Evolutionary conservation across 2,888 invertebrate genomes (phyloP), one percentile per base, ranked within the genome.

Genomic region (Seladonia tumulorum): DNA sequence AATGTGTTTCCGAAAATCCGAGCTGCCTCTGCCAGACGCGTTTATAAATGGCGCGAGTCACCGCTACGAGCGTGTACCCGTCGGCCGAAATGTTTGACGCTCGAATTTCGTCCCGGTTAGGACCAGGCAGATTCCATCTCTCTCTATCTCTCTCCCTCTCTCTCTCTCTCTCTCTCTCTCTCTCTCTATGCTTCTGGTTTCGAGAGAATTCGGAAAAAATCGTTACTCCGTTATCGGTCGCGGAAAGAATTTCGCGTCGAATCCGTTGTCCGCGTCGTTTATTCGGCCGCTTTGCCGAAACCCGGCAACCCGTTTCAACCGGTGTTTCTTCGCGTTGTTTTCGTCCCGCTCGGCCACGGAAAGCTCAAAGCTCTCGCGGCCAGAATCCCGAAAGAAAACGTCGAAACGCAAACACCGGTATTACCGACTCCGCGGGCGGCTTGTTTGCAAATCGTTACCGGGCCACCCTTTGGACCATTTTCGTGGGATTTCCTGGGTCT

Each of bases 381-480:
- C 66, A 2, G 35, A 57, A n/a, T 60, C 18, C 29, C 5, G 10
- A 66, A 29, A 57, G 53, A 57, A 68, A 74, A 68, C 74, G 49
- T 75, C 47, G 35, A 29, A 75, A 63, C 66, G 75, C 66, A 82
- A 87, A 75, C 68, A 76, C 70, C 16, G 16, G 16, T 18, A 72
- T 83, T 82, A 87, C 76, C 79, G n/a, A 71, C 71, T 75, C n/a
- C 75, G 35, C 35, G 22, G 39, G 35, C 35, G 35, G 80, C 66
- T 78, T 83, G 87, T 87, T 87, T 87, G 87, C 82, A 87, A 79
- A 87, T 87, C 87, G 83, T 87, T 87, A 83, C 74, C 42, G 53
- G 76, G 39, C 81, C 82, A 87, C 66, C 76, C 74, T 81, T 45
- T 57, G 47, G 39, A 16, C 72, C 49, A 42, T 74, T 70, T 79